A percentile compares a stretch with the other conserved stretches of the same genome.
These are phyloP conservation scores for Drosophila funebris DNA, from an alignment of 1,140 invertebrate genomes.

Conservation along the genomic window DNA sequence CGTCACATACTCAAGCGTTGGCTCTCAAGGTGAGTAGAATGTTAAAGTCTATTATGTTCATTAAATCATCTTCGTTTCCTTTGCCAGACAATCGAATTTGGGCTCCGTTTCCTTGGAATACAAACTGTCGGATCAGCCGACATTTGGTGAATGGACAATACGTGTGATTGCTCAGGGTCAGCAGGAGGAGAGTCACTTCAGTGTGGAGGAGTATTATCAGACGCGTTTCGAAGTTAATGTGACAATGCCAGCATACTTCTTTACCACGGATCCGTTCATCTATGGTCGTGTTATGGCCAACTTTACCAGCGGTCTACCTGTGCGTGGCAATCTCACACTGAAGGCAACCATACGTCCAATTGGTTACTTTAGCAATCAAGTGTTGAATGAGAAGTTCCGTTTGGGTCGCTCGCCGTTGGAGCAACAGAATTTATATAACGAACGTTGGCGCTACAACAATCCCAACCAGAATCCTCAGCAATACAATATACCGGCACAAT, in stretches of 20 bases:
- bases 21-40: conserved; percentile 91
- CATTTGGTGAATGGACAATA: conserved; percentile 96
- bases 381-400: conserved; percentile 79
- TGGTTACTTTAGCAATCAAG: conserved; percentile 85
- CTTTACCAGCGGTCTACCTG: conserved; percentile 94
- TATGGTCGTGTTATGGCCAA: conserved; percentile 95
- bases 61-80: not conserved
- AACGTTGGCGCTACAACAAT: conserved; percentile 68
- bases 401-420: conserved; percentile 76
- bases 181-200: conserved; percentile 92
- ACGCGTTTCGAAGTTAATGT: conserved; percentile 97
- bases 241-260: conserved; percentile 96
- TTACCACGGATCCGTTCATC: conserved; percentile 92
- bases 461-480: conserved; percentile 63
- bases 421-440: conserved; percentile 58
- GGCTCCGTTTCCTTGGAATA: conserved; percentile 96
- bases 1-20: conserved; percentile 94
- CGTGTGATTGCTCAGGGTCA: conserved; percentile 94
- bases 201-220: conserved; percentile 97
- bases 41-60: not conserved
- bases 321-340: conserved; percentile 93
- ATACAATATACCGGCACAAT: conserved; percentile 46
- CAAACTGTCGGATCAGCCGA: conserved; percentile 94
- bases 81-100: conserved; percentile 89
- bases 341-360: conserved; percentile 90